Evolutionary conservation across 2,797 vertebrate genomes (phyloP).

Genomic region (Melanotaenia trifasciata): DNA sequence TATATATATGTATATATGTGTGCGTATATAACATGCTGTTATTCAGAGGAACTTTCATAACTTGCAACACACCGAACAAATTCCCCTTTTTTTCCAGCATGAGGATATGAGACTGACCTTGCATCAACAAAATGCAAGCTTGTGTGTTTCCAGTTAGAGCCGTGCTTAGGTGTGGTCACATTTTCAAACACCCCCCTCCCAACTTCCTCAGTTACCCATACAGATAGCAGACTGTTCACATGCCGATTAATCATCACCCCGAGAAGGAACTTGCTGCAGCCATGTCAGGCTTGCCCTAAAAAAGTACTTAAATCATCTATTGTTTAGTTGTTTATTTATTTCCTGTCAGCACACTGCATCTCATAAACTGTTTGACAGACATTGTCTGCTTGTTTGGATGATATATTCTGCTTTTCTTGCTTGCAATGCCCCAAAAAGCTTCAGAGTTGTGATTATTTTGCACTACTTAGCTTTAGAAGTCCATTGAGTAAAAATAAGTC

Average conservation of each 20-base stretch:
- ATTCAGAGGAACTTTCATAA: neutral
- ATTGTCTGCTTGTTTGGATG: too few species aligned
- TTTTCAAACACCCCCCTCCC: slow-evolving; percentile 36
- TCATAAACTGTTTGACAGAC: too few species aligned
- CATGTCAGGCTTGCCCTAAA: neutral
- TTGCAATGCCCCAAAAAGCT: too few species aligned
- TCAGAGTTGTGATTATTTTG: too few species aligned
- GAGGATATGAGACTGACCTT: neutral
- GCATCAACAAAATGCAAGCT: neutral
- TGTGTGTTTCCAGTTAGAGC: slow-evolving; percentile 30
- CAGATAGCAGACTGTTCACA: slow-evolving; percentile 37
- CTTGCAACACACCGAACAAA: neutral
- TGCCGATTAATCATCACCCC: slow-evolving; percentile 71
- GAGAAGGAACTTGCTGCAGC: neutral
- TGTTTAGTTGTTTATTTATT: neutral
- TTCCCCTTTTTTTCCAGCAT: neutral
- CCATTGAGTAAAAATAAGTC: too few species aligned
- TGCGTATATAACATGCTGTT: neutral
- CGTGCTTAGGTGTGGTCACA: slow-evolving; percentile 56
- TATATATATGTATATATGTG: neutral
- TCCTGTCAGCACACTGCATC: too few species aligned
- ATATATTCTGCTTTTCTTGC: too few species aligned
- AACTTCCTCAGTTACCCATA: slow-evolving; percentile 53
- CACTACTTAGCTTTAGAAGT: too few species aligned
- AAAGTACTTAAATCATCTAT: neutral